phyloP scores from a whole-genome alignment of 1,140 invertebrate genomes.

The Drosophila bocki region DNA sequence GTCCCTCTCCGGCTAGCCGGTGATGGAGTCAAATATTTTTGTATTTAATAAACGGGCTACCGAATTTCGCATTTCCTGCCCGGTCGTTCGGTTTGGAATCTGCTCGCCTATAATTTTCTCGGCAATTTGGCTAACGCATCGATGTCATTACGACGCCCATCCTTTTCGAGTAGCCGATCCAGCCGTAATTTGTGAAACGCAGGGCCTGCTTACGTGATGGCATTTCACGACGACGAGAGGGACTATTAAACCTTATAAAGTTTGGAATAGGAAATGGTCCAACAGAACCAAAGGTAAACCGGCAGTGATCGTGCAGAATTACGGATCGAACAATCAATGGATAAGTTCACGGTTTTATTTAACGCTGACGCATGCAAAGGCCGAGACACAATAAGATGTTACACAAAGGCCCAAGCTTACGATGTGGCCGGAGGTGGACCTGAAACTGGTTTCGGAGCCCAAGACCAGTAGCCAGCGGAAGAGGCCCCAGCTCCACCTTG shows the following conservation, averaged over 20 bases:
- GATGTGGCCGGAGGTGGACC: background rate
- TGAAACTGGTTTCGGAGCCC: slow-evolving; percentile 59
- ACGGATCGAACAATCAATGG: slow-evolving; percentile 70
- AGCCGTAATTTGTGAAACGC: slow-evolving; percentile 56
- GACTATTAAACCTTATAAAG: slow-evolving; percentile 49
- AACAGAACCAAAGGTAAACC: slow-evolving; percentile 64
- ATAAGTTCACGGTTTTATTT: slow-evolving; percentile 78
- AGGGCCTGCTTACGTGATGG: slow-evolving; percentile 59
- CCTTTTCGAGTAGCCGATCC: slow-evolving; percentile 8
- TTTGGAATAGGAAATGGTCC: slow-evolving; percentile 67
- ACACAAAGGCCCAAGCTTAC: slow-evolving; percentile 33
- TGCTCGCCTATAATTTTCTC: slow-evolving; percentile 63
- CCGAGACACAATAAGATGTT: slow-evolving; percentile 48
- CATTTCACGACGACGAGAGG: slow-evolving; percentile 31
- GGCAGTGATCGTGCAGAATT: slow-evolving; percentile 78
- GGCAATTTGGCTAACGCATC: slow-evolving; percentile 73
- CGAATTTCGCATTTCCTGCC: slow-evolving; percentile 81
- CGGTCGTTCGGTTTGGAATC: slow-evolving; percentile 4
- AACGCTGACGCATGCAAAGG: slow-evolving; percentile 70
- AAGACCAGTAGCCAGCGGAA: slow-evolving; percentile 77
- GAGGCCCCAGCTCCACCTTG: slow-evolving; percentile 17
- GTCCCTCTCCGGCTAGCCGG: background rate
- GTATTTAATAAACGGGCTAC: slow-evolving; percentile 77
- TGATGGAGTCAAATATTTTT: slow-evolving; percentile 42
- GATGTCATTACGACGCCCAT: slow-evolving; percentile 64